Conservation (phyloP, 2,113 vertebrate genomes). For the Nyctereutes procyonoides region DNA sequence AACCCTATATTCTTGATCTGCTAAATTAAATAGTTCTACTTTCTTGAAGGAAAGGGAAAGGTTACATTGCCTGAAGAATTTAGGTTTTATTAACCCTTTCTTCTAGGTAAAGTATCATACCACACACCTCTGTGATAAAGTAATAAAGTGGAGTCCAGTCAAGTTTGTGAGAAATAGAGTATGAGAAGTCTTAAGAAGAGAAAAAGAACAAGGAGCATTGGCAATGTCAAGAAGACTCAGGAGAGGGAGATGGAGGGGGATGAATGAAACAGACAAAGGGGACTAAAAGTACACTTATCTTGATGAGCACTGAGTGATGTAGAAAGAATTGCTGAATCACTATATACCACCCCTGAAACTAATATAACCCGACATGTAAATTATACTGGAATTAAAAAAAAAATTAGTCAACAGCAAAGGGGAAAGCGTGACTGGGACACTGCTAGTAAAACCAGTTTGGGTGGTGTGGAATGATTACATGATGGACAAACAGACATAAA, state of each 20-base stretch:
- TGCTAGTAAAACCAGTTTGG: not conserved
- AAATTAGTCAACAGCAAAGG: not conserved
- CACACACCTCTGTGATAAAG: not conserved
- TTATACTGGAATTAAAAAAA: not conserved
- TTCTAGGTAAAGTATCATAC: not conserved
- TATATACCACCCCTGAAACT: not conserved
- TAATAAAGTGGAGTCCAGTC: not conserved
- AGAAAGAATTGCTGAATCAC: not conserved
- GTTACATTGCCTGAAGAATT: not conserved
- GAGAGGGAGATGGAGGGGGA: not conserved
- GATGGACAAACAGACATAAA: not conserved
- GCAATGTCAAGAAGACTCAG: not conserved
- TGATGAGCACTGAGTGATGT: not conserved
- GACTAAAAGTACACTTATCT: not conserved
- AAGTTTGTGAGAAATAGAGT: not conserved
- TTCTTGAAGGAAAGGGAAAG: not conserved
- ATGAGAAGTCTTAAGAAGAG: not conserved
- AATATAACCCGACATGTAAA: not conserved
- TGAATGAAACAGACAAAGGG: not conserved
- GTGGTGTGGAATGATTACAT: not conserved
- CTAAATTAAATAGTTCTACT: not conserved
- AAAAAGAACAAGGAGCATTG: not conserved
- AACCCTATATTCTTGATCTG: not conserved
- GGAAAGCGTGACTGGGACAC: not conserved
- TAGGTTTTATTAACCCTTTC: not conserved